Evolutionary conservation across 2,888 invertebrate species (phyloP).

Genomic region (Petrolisthes cinctipes): DNA sequence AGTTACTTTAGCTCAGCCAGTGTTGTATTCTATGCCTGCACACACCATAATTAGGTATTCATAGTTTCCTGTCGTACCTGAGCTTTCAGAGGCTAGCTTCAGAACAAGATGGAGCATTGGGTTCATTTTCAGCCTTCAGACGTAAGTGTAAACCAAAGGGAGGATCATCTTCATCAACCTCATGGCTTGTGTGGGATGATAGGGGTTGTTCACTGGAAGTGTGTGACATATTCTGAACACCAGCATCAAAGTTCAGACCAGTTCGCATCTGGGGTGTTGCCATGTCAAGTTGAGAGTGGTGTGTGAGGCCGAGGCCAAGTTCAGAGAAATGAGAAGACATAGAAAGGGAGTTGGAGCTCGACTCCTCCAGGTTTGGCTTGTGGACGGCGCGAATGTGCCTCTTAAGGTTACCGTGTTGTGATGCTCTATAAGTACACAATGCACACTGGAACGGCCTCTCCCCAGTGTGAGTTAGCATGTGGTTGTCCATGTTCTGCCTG

Average conservation of each 20-base stretch:
- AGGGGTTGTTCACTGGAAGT: slow-evolving; percentile 20
- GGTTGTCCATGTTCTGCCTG: slow-evolving; percentile 63
- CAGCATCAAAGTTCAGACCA: slow-evolving; percentile 33
- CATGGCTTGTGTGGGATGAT: slow-evolving; percentile 20
- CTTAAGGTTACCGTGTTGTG: slow-evolving; percentile 62
- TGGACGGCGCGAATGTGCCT: slow-evolving; percentile 58
- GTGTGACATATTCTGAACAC: slow-evolving; percentile 35
- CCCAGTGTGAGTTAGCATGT: slow-evolving; percentile 63
- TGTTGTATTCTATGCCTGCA: too few species aligned
- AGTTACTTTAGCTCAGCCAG: too few species aligned
- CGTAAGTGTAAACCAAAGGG: slow-evolving; percentile 55
- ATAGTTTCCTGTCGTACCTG: neutral
- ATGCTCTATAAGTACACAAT: slow-evolving; percentile 59
- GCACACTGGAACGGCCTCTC: slow-evolving; percentile 63
- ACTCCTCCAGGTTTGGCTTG: slow-evolving; percentile 43
- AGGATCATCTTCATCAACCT: slow-evolving; percentile 38
- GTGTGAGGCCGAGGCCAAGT: slow-evolving; percentile 17
- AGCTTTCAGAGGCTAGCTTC: slow-evolving; percentile 36
- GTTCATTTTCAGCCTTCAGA: slow-evolving; percentile 39
- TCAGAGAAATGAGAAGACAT: slow-evolving; percentile 28
- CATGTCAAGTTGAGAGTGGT: slow-evolving; percentile 13
- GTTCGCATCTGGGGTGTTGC: slow-evolving; percentile 27
- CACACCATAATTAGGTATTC: too few species aligned
- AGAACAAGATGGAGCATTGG: slow-evolving; percentile 17
- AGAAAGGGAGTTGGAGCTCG: slow-evolving; percentile 36